Percentiles rank a stretch among this genome's conserved stretches.
Evolutionary conservation across 35 echinoderm and acorn worm genomes (phyloP).

Genomic region (Strongylocentrotus purpuratus): DNA sequence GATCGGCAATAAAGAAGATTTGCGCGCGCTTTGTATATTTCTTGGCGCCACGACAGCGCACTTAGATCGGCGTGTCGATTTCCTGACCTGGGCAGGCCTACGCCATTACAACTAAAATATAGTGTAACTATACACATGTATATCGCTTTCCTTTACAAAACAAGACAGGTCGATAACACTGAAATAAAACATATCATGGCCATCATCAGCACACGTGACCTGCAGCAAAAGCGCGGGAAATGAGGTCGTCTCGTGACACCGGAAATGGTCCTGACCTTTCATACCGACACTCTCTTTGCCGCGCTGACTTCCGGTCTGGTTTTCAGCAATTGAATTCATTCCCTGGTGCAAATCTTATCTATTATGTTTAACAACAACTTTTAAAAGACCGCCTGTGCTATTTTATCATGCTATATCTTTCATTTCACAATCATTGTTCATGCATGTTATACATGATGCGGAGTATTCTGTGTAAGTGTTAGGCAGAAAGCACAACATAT

Average conservation of each 20-base stretch:
- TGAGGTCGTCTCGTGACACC: background rate
- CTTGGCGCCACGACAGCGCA: no score
- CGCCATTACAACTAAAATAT: background rate
- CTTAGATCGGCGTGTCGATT: no score
- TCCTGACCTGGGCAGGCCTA: background rate
- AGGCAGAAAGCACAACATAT: no score
- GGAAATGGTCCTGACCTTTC: constrained; percentile 7
- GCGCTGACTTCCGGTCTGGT: background rate
- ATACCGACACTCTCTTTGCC: background rate
- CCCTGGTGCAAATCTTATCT: no score
- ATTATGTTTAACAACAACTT: background rate
- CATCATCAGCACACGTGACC: background rate
- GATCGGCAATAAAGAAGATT: no score
- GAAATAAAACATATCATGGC: background rate
- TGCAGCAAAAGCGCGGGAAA: background rate
- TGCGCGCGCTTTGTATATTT: no score
- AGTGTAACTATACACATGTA: background rate
- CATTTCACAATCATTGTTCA: no score
- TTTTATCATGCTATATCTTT: no score
- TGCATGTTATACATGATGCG: no score
- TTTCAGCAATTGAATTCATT: no score
- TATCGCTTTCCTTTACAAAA: background rate
- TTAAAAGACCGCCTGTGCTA: background rate
- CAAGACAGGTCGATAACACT: background rate
- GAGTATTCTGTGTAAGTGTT: no score